Conservation (phyloP, 2,113 vertebrate genomes). For the Phylloscopus whistleri region DNA sequence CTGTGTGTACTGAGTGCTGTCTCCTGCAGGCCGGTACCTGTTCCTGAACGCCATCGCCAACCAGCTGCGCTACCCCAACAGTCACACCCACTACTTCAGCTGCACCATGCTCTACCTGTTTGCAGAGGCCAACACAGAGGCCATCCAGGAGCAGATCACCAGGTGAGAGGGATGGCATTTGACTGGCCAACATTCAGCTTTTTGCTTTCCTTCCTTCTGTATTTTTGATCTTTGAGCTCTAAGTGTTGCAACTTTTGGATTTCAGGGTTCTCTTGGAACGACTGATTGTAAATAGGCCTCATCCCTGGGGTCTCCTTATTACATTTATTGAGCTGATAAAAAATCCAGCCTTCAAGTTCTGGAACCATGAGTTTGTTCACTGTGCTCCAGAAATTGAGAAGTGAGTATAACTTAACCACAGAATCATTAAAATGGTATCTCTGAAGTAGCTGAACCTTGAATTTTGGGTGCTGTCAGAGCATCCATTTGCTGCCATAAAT, state of each 20-base stretch:
- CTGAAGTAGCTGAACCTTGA: neutral
- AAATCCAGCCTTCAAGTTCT: slow-evolving; percentile 99
- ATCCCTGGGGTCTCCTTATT: slow-evolving; percentile 98
- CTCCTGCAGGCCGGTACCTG: slow-evolving; percentile 88
- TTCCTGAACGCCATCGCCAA: slow-evolving; percentile 98
- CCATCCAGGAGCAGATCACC: slow-evolving; percentile 99
- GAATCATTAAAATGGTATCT: fast-evolving
- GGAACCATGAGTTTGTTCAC: slow-evolving; percentile 99
- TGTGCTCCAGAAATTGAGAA: slow-evolving; percentile 99
- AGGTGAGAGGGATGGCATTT: slow-evolving; percentile 66
- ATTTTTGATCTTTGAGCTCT: neutral
- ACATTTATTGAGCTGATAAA: slow-evolving; percentile 99
- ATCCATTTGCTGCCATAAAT: fast-evolving
- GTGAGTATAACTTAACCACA: slow-evolving; percentile 71
- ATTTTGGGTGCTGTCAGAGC: neutral
- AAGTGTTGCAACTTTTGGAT: neutral
- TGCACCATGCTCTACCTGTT: slow-evolving; percentile 99
- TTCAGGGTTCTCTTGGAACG: slow-evolving; percentile 94
- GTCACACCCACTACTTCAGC: slow-evolving; percentile 99
- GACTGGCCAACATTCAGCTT: neutral
- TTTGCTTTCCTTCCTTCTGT: neutral
- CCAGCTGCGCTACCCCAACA: slow-evolving; percentile 98
- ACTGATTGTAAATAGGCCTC: slow-evolving; percentile 98
- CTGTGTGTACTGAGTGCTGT: neutral
- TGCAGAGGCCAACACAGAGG: slow-evolving; percentile 97